Evolutionary conservation across 2,888 invertebrate genomes (phyloP), one percentile per base, ranked within the genome.

Genomic region (Oxytorus armatus): DNA sequence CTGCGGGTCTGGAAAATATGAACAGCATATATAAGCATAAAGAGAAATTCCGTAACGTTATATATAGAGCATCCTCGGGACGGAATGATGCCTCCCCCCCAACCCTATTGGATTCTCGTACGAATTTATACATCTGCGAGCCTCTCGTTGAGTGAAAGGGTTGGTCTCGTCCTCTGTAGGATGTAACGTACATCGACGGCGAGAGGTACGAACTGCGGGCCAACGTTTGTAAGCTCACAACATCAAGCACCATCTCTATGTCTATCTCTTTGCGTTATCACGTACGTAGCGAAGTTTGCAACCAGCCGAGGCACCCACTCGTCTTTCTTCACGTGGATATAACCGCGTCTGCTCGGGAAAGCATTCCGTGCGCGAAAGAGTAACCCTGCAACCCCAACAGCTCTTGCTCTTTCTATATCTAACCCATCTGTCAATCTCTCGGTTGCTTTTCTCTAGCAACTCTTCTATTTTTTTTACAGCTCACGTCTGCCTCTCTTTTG

Each of bases 71-170:
- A 39, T 16, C 7, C 29, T 23, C 16, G 49, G 16, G 21, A 11
- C 18, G 70, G 33, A 59, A 44, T 47, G 44, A 59, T 70, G 18
- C 44, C 8, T 47, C 10, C 47, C 49, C 10, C 51, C 18, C n/a
- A n/a, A n/a, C n/a, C 47, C 33, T 11, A 11, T 36, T n/a, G 39
- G 25, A 53, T 42, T 61, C 63, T 11, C 51, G 63, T 73, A 65
- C 39, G 63, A 63, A 65, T 63, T 39, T 49, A 61, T 72, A 61
- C 72, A 72, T 65, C 42, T 42, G 23, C 53, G n/a, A 33, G 42
- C 39, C 55, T 44, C 44, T 63, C 29, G 73, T 14, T 14, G 61
- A 63, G 61, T 72, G 61, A 61, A 73, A 63, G 63, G 14, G 5
- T 29, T 18, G 44, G 16, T 29, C 33, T 49, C 33, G 39, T 11